Conservation (phyloP, 1,140 invertebrate species). For the Drosophila kurseongensis region DNA sequence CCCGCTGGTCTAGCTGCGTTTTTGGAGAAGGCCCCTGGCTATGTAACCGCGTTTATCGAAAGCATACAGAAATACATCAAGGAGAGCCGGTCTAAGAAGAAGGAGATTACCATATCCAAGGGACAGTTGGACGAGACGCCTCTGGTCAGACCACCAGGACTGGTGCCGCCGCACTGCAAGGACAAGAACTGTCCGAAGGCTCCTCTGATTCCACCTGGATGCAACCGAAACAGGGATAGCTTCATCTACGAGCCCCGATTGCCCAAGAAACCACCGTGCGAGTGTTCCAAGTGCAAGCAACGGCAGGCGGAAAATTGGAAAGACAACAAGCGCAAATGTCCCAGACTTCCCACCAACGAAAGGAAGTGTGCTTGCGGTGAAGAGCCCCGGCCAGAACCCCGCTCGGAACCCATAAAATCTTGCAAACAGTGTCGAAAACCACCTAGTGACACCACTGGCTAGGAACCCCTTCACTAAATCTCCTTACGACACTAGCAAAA, state of each 20-base stretch:
- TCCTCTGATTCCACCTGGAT: neutral
- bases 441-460: neutral
- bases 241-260: constrained; percentile 37
- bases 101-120: constrained; percentile 23
- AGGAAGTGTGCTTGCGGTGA: neutral
- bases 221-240: constrained; percentile 5
- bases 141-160: constrained; percentile 25
- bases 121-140: constrained; percentile 50
- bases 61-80: constrained; percentile 6
- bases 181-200: constrained; percentile 23
- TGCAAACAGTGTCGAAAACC: constrained; percentile 22
- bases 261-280: constrained; percentile 17
- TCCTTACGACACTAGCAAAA: neutral
- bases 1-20: constrained; percentile 25
- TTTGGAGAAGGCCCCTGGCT: constrained; percentile 26
- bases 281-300: constrained; percentile 43
- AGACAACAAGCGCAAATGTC: constrained; percentile 46
- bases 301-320: constrained; percentile 37
- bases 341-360: neutral
- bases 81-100: constrained; percentile 5
- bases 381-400: neutral
- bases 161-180: constrained; percentile 31
- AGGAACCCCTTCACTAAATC: neutral
- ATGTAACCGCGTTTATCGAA: neutral
- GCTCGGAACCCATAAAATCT: constrained; percentile 3